phyloP scores from a whole-genome alignment of 2,888 invertebrate genomes.

The Catocala fraxini region DNA sequence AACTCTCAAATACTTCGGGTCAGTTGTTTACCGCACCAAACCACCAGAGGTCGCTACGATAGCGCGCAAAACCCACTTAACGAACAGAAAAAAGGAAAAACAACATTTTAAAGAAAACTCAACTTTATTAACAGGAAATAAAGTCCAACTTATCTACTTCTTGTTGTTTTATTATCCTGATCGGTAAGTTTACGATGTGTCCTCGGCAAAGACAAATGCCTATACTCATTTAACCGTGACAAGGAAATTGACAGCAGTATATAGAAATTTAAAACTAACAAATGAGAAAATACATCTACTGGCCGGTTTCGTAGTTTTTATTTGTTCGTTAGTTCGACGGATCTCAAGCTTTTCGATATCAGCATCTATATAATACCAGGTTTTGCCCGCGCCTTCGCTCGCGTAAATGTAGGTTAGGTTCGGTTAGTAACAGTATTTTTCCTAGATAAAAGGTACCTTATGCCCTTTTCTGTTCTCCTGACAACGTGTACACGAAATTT shows the following conservation, averaged over 20 bases:
- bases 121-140: neutral
- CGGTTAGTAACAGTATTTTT: too few species aligned
- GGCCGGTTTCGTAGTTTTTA: too few species aligned
- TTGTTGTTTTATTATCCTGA: too few species aligned
- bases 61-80: slow-evolving; percentile 10
- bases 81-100: slow-evolving; percentile 2
- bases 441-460: too few species aligned
- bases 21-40: slow-evolving; percentile 10
- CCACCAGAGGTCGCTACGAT: slow-evolving; percentile 14
- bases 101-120: neutral
- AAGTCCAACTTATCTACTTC: neutral
- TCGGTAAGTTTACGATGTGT: slow-evolving; percentile 2
- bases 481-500: too few species aligned
- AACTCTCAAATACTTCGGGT: slow-evolving; percentile 2
- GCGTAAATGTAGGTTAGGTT: too few species aligned
- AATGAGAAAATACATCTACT: too few species aligned
- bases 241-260: neutral
- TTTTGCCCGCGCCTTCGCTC: too few species aligned
- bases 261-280: neutral
- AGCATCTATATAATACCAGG: too few species aligned
- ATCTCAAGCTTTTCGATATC: too few species aligned
- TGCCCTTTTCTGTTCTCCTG: too few species aligned
- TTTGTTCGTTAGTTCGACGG: too few species aligned
- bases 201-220: slow-evolving; percentile 2
- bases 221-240: neutral